A percentile compares a stretch with the other conserved stretches of the same genome.
These are phyloP conservation scores for Lagria hirta DNA, from an alignment of 2,888 invertebrate species.

Conservation along the genomic window DNA sequence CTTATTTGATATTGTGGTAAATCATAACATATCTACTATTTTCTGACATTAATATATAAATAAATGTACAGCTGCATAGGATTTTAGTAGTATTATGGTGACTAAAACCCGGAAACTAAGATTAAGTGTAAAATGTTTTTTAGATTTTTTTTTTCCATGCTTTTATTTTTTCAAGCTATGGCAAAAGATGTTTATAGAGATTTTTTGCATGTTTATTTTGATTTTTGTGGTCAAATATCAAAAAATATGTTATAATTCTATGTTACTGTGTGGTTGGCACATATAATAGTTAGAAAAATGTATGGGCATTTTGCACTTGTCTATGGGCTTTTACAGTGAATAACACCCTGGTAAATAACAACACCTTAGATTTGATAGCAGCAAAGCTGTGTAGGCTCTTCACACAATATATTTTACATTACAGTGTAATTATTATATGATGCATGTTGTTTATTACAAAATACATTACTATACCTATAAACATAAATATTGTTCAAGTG, in stretches of 20 bases:
- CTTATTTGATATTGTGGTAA: no score
- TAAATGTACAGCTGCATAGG: no score
- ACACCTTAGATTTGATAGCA: slow-evolving; percentile 47
- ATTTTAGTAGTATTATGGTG: no score
- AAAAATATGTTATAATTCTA: slow-evolving; percentile 6
- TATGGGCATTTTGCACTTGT: slow-evolving; percentile 33
- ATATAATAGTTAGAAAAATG: slow-evolving; percentile 13
- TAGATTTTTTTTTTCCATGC: no score
- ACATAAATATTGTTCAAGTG: slow-evolving; percentile 36
- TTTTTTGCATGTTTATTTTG: no score
- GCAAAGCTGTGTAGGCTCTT: slow-evolving; percentile 49
- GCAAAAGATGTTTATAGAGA: no score
- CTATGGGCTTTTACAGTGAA: slow-evolving; percentile 47
- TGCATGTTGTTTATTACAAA: slow-evolving; percentile 40
- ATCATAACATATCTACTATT: no score
- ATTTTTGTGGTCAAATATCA: no score
- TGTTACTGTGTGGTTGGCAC: slow-evolving; percentile 26
- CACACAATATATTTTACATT: slow-evolving; percentile 35
- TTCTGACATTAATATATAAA: no score
- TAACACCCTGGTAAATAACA: slow-evolving; percentile 40
- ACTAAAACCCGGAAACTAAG: no score
- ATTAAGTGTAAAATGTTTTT: no score
- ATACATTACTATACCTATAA: slow-evolving; percentile 27
- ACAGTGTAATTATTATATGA: slow-evolving; percentile 49
- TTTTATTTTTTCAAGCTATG: no score